Evolutionary conservation across 1,140 invertebrate genomes (phyloP), one percentile per base, ranked within the genome.

Genomic region (Mesaphorura yosii): DNA sequence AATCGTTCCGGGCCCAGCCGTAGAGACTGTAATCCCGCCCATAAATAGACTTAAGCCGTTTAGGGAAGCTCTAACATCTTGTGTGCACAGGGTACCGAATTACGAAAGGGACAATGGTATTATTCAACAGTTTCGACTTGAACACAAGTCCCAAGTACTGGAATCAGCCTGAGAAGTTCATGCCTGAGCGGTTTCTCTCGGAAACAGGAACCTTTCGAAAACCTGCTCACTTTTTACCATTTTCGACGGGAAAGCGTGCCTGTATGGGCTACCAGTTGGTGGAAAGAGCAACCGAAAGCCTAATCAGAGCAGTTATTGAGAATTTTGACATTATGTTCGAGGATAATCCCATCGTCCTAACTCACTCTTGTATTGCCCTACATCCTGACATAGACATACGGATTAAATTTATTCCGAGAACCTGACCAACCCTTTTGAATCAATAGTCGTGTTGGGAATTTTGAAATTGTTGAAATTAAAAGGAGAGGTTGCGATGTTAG

Each of bases 191-290:
- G 64, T 90, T 89, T 66, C 62, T 88, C 17, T 58, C 54, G 15
- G 51, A 56, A 14, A 23, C 14, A 17, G 61, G 61, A n/a, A 20
- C 19, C 19, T 63, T 63, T 28, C 63, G 48, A 14, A 73, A 72
- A 59, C 72, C 72, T 1, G 64, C 67, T 2, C 78, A 88, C 66
- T 92, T 90, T 64, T 70, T 91, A n/a, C 88, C 88, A 0, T 92
- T 92, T 70, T 86, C 86, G 57, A 86, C 84, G 28, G 74, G 88
- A 0, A 82, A 86, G 57, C 73, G 89, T 15, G 86, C 87, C 0
- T 93, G 89, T 66, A 83, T 94, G 64, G 89, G 89, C 1, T 87
- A 90, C 68, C 83, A 83, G 48, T 69, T 94, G 39, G 85, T 90
- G n/a, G 61, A 63, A 31, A 58, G 59, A 34, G 51, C 58, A 12